Evolutionary conservation across 1,140 invertebrate species (phyloP).

Genomic region (Adelges cooleyi): DNA sequence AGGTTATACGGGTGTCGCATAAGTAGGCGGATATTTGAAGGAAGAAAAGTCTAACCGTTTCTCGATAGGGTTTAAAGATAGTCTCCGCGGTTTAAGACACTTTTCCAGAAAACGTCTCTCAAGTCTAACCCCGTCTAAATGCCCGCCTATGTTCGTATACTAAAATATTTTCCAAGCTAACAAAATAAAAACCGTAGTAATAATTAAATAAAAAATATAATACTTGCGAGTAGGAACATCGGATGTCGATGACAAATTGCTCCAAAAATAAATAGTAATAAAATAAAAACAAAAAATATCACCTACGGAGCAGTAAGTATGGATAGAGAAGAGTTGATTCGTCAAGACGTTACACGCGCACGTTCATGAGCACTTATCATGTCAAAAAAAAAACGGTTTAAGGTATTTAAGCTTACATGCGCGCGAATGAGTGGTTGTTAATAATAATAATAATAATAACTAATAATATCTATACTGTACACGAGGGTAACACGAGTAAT

Average conservation of each 20-base stretch:
- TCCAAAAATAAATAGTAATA: neutral
- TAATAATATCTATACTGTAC: too few relatives aligned
- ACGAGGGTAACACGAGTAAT: too few relatives aligned
- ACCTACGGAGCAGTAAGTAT: neutral
- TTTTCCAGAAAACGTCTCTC: too few relatives aligned
- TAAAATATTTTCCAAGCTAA: neutral
- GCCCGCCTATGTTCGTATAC: neutral
- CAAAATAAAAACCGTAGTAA: neutral
- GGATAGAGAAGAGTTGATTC: neutral
- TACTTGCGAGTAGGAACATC: conserved; percentile 11
- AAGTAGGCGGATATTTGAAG: too few relatives aligned
- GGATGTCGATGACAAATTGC: neutral
- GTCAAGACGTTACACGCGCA: neutral
- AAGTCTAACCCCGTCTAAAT: neutral
- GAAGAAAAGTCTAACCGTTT: too few relatives aligned
- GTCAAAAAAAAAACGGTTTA: too few relatives aligned
- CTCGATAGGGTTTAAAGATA: too few relatives aligned
- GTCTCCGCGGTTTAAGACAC: too few relatives aligned
- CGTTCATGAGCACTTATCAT: neutral
- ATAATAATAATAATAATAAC: too few relatives aligned
- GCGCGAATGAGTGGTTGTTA: too few relatives aligned
- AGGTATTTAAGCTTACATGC: too few relatives aligned
- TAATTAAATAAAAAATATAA: neutral
- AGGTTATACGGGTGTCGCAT: neutral
- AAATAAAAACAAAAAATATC: too few relatives aligned